Evolutionary conservation across 1,140 invertebrate species (phyloP), one percentile per base, ranked within the genome.

Genomic region (Acromyrmex charruanus): DNA sequence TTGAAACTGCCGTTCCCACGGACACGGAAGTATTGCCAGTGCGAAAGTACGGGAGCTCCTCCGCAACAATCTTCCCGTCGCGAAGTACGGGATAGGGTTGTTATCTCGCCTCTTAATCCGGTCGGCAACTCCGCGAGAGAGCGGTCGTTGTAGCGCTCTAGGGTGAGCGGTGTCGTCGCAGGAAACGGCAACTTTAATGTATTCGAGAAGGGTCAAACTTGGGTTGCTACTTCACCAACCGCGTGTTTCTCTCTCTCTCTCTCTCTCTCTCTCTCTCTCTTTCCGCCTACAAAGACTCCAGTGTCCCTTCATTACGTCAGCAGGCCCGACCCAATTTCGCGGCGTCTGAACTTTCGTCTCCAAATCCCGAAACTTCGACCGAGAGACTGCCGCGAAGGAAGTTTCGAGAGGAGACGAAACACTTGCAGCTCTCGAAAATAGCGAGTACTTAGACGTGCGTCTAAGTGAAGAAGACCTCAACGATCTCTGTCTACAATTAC

Each of bases 181-280:
- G 68, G 75, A 86, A 84, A 82, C 55, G 74, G 74, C 69, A 90
- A 91, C 87, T 90, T 90, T 91, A 91, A 91, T 91, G 89, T 87
- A 91, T 90, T 90, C 87, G 89, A 91, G 90, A 91, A 91, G 87
- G 90, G 87, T 88, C 90, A 88, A 91, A 90, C 90, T 91, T 90
- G 55, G 68, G 58, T 85, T 44, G 81, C 77, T 91, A 91, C 90
- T 91, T 91, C 66, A 58, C 77, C 63, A 80, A 91, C 89, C 89
- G 85, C 89, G 14, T n/a, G 1, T 21, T 16, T 68, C 10, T 39
- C 31, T 7, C 65, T 7, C 63, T 39, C 31, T 39, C 63, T 28
- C 58, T 25, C 65, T 21, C n/a, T 44, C 65, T 25, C 6, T 49
- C 66, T 49, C 65, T 25, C 2, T 49, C 66, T 49, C 66, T 28